Evolutionary conservation across 2,797 vertebrate species (phyloP).

Genomic region (Galago senegalensis): DNA sequence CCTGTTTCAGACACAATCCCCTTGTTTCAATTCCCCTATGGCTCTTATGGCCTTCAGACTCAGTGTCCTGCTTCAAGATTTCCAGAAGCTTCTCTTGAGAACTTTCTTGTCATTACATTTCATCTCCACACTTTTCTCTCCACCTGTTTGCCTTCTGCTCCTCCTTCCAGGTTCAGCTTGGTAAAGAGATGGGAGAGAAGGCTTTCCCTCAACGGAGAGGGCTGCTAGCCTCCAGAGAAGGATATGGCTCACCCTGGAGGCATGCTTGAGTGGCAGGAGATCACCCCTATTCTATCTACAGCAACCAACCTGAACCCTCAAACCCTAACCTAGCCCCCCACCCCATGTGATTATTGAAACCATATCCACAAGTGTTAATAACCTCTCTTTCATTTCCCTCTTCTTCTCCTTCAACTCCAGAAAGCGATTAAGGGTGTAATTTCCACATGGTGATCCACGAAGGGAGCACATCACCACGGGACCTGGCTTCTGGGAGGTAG

Average conservation of each 20-base stretch:
- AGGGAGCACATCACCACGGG: background rate
- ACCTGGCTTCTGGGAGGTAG: background rate
- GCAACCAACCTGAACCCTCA: background rate
- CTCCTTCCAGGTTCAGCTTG: background rate
- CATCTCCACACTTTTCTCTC: background rate
- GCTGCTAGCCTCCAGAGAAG: background rate
- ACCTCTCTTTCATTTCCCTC: background rate
- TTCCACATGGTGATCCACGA: background rate
- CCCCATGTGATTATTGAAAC: background rate
- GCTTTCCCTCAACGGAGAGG: background rate
- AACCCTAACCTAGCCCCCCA: background rate
- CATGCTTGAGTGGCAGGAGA: background rate
- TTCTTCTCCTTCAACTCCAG: background rate
- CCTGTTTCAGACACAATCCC: background rate
- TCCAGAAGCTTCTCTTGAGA: constrained; percentile 7
- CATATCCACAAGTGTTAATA: constrained; percentile 10
- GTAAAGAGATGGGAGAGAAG: background rate
- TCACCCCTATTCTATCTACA: background rate
- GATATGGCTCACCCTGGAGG: background rate
- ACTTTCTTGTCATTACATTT: background rate
- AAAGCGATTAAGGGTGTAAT: constrained; percentile 5
- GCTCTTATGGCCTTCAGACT: background rate
- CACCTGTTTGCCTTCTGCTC: background rate
- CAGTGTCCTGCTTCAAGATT: background rate
- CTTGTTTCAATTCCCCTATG: background rate